Percentiles rank a stretch among this genome's conserved stretches.
Evolutionary conservation across 2,113 vertebrate genomes (phyloP).

Genomic region (Catagonus wagneri): DNA sequence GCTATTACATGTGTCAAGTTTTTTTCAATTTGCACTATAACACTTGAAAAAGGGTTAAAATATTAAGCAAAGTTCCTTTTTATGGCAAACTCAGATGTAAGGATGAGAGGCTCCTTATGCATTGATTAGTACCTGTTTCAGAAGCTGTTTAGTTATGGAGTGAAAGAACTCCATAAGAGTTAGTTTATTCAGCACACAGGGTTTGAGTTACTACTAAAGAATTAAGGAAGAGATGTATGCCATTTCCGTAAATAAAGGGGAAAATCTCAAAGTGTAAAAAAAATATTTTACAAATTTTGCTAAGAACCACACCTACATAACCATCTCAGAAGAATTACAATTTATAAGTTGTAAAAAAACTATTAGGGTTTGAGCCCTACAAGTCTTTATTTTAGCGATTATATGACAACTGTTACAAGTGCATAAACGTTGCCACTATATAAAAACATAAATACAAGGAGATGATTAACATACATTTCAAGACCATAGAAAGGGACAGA

Average conservation of each 20-base stretch:
- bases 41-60: background rate
- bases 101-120: background rate
- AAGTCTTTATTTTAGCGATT: background rate
- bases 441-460: background rate
- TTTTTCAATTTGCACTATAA: background rate
- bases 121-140: background rate
- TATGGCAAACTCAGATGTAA: constrained; percentile 5
- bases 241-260: background rate
- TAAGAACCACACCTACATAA: background rate
- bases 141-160: background rate
- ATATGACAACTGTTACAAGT: background rate
- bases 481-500: background rate
- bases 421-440: background rate
- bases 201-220: constrained; percentile 1
- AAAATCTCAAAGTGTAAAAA: background rate
- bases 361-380: background rate
- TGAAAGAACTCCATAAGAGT: background rate
- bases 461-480: background rate
- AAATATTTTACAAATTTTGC: background rate
- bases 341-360: background rate
- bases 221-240: background rate
- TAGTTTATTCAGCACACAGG: constrained; percentile 7
- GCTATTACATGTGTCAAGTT: background rate
- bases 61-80: background rate
- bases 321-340: background rate